A percentile compares a stretch with the other conserved stretches of the same genome.
These are phyloP conservation scores for Mastigias papua DNA, from an alignment of 30 jellyfish, hydroid and myxozoan genomes.

Conservation along the genomic window DNA sequence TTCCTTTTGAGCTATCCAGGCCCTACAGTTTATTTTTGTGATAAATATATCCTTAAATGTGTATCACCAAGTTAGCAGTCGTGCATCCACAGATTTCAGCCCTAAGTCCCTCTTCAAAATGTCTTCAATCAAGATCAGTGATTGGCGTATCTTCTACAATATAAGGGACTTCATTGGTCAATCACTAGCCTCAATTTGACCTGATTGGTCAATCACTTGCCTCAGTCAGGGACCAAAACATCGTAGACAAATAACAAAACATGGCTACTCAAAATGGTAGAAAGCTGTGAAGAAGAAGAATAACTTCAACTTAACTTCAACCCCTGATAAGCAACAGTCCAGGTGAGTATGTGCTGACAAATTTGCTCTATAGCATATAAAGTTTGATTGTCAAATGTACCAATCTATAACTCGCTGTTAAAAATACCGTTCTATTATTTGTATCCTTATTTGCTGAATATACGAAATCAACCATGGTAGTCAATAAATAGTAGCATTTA, in stretches of 20 bases:
- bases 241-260: background rate
- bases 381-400: no score
- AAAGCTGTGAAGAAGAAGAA: conserved; percentile 3
- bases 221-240: conserved; percentile 22
- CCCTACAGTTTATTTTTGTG: background rate
- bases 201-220: background rate
- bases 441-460: no score
- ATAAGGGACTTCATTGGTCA: conserved; percentile 1
- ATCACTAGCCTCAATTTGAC: conserved; percentile 14
- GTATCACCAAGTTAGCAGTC: no score
- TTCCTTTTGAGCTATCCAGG: background rate
- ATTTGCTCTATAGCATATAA: no score
- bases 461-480: no score
- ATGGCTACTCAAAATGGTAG: conserved; percentile 55
- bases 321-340: no score
- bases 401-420: no score
- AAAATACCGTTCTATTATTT: no score
- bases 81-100: conserved; percentile 13
- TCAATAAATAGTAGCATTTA: no score
- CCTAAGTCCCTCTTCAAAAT: background rate
- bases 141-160: conserved; percentile 33
- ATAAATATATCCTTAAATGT: background rate
- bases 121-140: conserved; percentile 3
- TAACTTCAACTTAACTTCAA: no score
- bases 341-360: no score